Evolutionary conservation across 2,113 vertebrate genomes (phyloP).

Genomic region (Platichthys flesus): DNA sequence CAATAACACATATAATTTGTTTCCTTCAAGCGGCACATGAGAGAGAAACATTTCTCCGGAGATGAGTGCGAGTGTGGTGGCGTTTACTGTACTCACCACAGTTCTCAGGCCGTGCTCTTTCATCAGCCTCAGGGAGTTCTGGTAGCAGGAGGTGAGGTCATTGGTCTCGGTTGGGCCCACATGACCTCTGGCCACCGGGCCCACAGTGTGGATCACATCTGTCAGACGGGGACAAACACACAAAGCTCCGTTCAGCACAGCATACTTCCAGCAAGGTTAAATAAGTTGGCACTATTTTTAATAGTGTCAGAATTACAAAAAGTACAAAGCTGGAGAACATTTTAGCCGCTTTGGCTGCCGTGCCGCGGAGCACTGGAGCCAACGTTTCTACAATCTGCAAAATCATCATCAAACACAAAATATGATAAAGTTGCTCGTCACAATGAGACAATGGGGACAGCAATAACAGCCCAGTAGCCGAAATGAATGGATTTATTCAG

Average conservation of each 20-base stretch:
- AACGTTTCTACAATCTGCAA: conserved; percentile 35
- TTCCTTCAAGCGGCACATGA: conserved; percentile 34
- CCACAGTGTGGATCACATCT: conserved; percentile 99
- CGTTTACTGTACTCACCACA: conserved; percentile 88
- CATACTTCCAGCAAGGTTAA: conserved; percentile 39
- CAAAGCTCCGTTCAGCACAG: conserved; percentile 47
- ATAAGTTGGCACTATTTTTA: conserved; percentile 18
- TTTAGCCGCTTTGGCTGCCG: not conserved
- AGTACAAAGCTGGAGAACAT: conserved; percentile 26
- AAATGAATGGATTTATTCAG: conserved; percentile 75
- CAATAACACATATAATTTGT: conserved; percentile 31
- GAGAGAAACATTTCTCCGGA: conserved; percentile 19
- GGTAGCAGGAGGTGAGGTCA: conserved; percentile 94
- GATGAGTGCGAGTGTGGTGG: not conserved
- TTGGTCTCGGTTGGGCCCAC: conserved; percentile 88
- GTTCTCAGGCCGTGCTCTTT: conserved; percentile 90
- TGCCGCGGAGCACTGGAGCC: not conserved
- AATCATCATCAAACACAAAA: conserved; percentile 56
- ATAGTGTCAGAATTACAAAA: not conserved
- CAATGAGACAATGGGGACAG: conserved; percentile 65
- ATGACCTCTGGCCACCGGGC: conserved; percentile 93
- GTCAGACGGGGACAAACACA: conserved; percentile 48
- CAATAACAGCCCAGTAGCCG: conserved; percentile 44
- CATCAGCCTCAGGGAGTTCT: conserved; percentile 91
- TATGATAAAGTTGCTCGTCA: conserved; percentile 59